A percentile compares a stretch with the other conserved stretches of the same genome.
Conservation (phyloP, 2,113 vertebrate species). For the Phalacrocorax carbo region DNA sequence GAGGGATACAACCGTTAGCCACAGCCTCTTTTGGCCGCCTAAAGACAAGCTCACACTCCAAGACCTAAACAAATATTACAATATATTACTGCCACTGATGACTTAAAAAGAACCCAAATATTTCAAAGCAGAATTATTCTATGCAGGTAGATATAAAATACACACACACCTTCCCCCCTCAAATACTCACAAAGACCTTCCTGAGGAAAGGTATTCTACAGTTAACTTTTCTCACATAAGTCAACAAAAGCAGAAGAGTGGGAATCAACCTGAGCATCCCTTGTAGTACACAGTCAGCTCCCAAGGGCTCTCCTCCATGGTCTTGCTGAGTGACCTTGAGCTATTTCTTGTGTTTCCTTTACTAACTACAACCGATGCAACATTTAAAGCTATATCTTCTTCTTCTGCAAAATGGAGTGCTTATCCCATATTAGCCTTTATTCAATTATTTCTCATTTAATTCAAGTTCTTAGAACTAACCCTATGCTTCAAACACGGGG, state of each 20-base stretch:
- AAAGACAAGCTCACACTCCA: not conserved
- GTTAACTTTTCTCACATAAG: not conserved
- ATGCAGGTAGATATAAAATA: not conserved
- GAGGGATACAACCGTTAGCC: not conserved
- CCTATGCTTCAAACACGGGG: not conserved
- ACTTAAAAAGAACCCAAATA: not conserved
- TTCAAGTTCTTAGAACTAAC: constrained; percentile 7
- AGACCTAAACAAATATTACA: not conserved
- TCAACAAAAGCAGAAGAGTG: not conserved
- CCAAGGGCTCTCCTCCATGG: not conserved
- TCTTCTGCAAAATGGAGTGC: not conserved
- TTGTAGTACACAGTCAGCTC: not conserved
- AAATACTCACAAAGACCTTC: not conserved
- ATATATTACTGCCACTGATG: not conserved
- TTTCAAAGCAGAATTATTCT: not conserved
- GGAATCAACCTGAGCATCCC: not conserved
- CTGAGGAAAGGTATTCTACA: not conserved
- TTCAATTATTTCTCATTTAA: constrained; percentile 40
- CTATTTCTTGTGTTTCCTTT: not conserved
- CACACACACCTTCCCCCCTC: not conserved
- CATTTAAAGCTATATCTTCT: not conserved
- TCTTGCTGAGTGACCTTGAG: constrained; percentile 2
- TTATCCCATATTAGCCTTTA: constrained; percentile 22
- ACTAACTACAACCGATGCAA: not conserved
- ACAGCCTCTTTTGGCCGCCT: not conserved